phyloP scores from a whole-genome alignment of 2,888 invertebrate species.

The Digitonthophagus gazella region DNA sequence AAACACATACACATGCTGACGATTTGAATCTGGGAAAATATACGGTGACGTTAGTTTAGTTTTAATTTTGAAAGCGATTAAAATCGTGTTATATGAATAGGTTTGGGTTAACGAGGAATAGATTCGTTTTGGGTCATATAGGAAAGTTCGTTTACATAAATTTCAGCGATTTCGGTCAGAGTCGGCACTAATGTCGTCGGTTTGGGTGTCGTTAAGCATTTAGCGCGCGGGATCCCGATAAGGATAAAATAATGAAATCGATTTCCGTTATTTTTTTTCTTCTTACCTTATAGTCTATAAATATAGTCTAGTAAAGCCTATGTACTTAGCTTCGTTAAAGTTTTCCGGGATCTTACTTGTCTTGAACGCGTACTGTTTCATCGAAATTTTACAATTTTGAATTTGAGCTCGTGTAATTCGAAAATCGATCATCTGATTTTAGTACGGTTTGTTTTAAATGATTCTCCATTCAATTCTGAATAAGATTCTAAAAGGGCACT shows the following conservation, averaged over 20 bases:
- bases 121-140: not conserved
- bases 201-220: not conserved
- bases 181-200: too few relatives aligned
- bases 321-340: slow-evolving; percentile 79
- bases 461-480: too few relatives aligned
- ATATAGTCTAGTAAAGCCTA: slow-evolving; percentile 85
- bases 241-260: too few relatives aligned
- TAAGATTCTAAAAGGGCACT: too few relatives aligned
- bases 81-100: not conserved
- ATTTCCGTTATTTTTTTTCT: slow-evolving; percentile 4
- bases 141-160: not conserved
- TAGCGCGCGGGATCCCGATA: too few relatives aligned
- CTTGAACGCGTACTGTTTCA: slow-evolving; percentile 78
- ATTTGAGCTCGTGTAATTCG: too few relatives aligned
- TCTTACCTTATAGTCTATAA: slow-evolving; percentile 73
- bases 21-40: slow-evolving; percentile 64
- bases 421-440: too few relatives aligned
- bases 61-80: too few relatives aligned
- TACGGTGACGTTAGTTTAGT: not conserved
- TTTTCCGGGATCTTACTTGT: slow-evolving; percentile 80
- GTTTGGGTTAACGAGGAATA: not conserved
- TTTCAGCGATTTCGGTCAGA: too few relatives aligned
- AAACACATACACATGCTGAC: slow-evolving; percentile 76
- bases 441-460: too few relatives aligned
- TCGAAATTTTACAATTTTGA: too few relatives aligned